Conservation (phyloP, 2,888 invertebrate species). For the Ormyrus rosae region DNA sequence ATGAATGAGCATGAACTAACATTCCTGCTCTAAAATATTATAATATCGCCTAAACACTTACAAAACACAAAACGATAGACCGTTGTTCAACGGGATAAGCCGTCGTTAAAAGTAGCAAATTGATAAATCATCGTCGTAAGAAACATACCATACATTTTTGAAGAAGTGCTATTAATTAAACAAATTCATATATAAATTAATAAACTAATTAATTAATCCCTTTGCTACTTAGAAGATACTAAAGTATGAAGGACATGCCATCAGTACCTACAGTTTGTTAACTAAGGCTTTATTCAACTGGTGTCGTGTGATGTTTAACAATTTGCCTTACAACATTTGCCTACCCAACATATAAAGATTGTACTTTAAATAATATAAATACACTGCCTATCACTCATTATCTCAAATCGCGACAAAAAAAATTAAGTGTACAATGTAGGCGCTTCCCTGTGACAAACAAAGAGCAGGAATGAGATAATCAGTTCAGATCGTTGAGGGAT, state of each 20-base stretch:
- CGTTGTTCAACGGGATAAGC: slow-evolving; percentile 1
- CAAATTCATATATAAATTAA: slow-evolving; percentile 39
- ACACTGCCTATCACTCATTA: slow-evolving; percentile 53
- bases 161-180: slow-evolving; percentile 30
- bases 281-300: slow-evolving; percentile 64
- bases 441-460: slow-evolving; percentile 52
- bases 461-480: slow-evolving; percentile 59
- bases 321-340: slow-evolving; percentile 62
- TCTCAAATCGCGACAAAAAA: slow-evolving; percentile 37
- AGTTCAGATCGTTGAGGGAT: slow-evolving; percentile 70
- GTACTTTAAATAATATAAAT: slow-evolving; percentile 49
- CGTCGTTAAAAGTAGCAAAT: slow-evolving; percentile 32
- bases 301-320: slow-evolving; percentile 56
- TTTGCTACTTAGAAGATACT: slow-evolving; percentile 38
- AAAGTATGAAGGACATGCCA: slow-evolving; percentile 22
- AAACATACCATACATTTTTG: slow-evolving; percentile 33
- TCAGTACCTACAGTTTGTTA: slow-evolving; percentile 60
- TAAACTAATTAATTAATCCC: slow-evolving; percentile 45
- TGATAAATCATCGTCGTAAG: slow-evolving; percentile 27
- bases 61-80: slow-evolving; percentile 26
- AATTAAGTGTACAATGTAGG: slow-evolving; percentile 49
- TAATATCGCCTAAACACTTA: slow-evolving; percentile 10
- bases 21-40: slow-evolving; percentile 55
- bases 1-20: slow-evolving; percentile 56
- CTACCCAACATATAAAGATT: slow-evolving; percentile 54